phyloP scores from a whole-genome alignment of 2,797 vertebrate species.

The Tolypeutes matacus region DNA sequence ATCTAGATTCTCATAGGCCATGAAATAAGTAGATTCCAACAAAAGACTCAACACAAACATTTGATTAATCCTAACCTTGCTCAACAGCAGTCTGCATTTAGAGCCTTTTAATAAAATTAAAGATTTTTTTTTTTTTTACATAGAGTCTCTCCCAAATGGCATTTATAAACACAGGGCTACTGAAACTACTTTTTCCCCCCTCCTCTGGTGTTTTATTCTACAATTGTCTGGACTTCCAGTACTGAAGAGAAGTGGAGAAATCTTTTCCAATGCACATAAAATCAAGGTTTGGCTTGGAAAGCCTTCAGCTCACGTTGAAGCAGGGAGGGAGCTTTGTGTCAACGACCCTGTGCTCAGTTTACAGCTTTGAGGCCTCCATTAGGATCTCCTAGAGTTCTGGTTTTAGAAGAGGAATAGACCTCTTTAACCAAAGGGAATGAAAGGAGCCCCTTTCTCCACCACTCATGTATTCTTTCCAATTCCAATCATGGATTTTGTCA shows the following conservation, averaged over 20 bases:
- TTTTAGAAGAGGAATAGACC: background rate
- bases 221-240: background rate
- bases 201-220: background rate
- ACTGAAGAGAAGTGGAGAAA: background rate
- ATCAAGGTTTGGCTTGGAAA: background rate
- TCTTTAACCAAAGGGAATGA: background rate
- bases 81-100: background rate
- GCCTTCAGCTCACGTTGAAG: background rate
- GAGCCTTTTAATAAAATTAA: background rate
- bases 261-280: background rate
- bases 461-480: background rate
- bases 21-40: background rate
- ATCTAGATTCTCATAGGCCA: background rate
- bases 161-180: background rate
- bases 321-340: background rate
- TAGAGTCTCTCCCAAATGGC: background rate
- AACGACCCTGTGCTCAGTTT: accelerated
- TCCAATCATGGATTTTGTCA: slow-evolving; percentile 21
- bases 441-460: background rate
- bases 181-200: background rate
- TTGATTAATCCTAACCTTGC: background rate
- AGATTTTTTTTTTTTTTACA: background rate
- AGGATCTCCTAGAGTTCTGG: background rate
- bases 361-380: accelerated
- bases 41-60: background rate